Conservation (phyloP, 1,140 invertebrate species). For the Watersipora subatra region DNA sequence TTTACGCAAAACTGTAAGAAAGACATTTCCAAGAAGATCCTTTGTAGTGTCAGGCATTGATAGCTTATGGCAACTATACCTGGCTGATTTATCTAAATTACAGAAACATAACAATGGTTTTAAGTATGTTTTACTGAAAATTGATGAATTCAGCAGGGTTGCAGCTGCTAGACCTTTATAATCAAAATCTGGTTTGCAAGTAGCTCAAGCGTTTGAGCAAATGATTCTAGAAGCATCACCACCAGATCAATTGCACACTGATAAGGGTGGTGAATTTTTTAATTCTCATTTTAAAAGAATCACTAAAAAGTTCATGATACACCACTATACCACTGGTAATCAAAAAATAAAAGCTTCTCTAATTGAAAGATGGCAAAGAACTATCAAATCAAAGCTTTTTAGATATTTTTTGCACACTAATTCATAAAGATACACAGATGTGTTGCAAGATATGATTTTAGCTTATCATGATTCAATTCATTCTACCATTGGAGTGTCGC, state of each 20-base stretch:
- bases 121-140: constrained; percentile 40
- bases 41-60: constrained; percentile 16
- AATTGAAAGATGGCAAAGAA: constrained; percentile 40
- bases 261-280: constrained; percentile 11
- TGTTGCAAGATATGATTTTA: constrained; percentile 26
- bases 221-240: constrained; percentile 9
- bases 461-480: constrained; percentile 39
- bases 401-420: constrained; percentile 35
- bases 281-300: constrained; percentile 7
- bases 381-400: constrained; percentile 40
- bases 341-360: constrained; percentile 37
- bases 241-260: constrained; percentile 6
- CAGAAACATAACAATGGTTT: constrained; percentile 30
- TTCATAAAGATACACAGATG: constrained; percentile 33
- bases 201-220: constrained; percentile 16
- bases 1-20: constrained; percentile 7
- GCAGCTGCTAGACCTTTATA: constrained; percentile 40
- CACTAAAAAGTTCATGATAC: constrained; percentile 6
- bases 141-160: constrained; percentile 41
- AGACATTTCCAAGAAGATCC: constrained; percentile 6
- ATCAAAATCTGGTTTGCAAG: constrained; percentile 33
- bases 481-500: constrained; percentile 34
- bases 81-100: constrained; percentile 24
- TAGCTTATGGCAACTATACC: constrained; percentile 33
- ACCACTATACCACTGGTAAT: constrained; percentile 14